phyloP scores from a whole-genome alignment of 2,888 invertebrate genomes.

The Gibbula magus region DNA sequence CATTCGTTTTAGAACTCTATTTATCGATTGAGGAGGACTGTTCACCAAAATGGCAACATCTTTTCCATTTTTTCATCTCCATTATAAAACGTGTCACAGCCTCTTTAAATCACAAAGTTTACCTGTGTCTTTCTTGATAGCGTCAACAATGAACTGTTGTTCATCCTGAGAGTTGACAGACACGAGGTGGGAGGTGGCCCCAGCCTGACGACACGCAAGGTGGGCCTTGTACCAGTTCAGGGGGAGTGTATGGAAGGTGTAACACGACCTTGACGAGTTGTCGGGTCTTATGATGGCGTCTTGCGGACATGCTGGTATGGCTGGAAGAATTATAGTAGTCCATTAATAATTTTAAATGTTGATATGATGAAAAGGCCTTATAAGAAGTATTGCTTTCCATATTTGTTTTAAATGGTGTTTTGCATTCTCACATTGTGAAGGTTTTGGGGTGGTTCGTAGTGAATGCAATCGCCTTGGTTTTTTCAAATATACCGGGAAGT shows the following conservation, averaged over 20 bases:
- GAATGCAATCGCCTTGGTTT: too few species aligned
- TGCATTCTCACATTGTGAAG: too few species aligned
- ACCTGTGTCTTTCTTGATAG: slow-evolving; percentile 51
- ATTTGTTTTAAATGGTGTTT: too few species aligned
- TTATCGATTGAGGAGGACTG: too few species aligned
- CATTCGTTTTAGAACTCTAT: too few species aligned
- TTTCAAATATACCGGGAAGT: too few species aligned
- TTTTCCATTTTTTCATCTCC: too few species aligned
- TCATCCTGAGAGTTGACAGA: slow-evolving; percentile 46
- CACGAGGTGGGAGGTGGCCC: slow-evolving; percentile 46
- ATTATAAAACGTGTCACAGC: too few species aligned
- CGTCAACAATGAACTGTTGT: slow-evolving; percentile 48
- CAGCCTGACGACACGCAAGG: slow-evolving; percentile 44
- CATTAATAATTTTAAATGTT: background rate
- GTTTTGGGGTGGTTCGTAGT: too few species aligned
- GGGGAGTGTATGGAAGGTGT: slow-evolving; percentile 52
- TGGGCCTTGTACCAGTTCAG: slow-evolving; percentile 50
- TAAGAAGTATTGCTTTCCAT: too few species aligned
- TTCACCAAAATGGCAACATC: too few species aligned
- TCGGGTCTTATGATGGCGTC: slow-evolving; percentile 37
- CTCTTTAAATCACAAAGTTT: background rate
- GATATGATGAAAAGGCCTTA: too few species aligned
- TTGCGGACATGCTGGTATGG: slow-evolving; percentile 41
- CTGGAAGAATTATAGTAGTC: background rate
- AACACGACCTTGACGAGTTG: slow-evolving; percentile 51